Percentiles rank a stretch among this genome's conserved stretches.
Evolutionary conservation across 2,888 invertebrate species (phyloP).

Genomic region (Trachelus iudaicus): DNA sequence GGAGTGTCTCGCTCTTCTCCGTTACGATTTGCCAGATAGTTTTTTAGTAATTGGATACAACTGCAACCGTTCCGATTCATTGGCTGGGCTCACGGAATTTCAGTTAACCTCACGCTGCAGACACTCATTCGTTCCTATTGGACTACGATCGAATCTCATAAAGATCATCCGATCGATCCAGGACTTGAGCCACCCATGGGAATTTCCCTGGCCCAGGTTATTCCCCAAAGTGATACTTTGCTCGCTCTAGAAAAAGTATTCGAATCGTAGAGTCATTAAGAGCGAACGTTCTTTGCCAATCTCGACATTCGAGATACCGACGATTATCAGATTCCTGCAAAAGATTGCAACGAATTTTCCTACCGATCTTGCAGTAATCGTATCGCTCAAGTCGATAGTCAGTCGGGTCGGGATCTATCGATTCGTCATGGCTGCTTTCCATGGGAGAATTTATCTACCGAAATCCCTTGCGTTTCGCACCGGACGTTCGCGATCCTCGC

Average conservation of each 20-base stretch:
- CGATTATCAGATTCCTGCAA: background rate
- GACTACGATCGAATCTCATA: background rate
- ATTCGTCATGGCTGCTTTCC: background rate
- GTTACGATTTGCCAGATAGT: background rate
- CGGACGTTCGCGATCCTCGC: too few relatives aligned
- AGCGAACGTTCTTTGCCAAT: background rate
- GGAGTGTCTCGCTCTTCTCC: background rate
- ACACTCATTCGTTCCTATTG: background rate
- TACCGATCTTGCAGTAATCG: background rate
- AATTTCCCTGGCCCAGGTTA: background rate
- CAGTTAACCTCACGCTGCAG: background rate
- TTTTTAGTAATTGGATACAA: slow-evolving; percentile 1
- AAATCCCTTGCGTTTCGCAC: background rate
- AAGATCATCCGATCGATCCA: background rate
- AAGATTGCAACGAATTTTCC: background rate
- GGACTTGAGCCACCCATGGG: background rate
- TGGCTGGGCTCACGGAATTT: background rate
- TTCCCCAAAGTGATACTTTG: background rate
- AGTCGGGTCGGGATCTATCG: background rate
- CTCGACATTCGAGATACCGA: background rate
- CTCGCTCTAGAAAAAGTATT: background rate
- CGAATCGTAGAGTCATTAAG: background rate
- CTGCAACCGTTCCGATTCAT: background rate
- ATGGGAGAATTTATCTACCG: background rate
- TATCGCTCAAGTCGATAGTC: background rate